phyloP scores from a whole-genome alignment of 2,888 invertebrate species.

The Hylaea fasciaria region DNA sequence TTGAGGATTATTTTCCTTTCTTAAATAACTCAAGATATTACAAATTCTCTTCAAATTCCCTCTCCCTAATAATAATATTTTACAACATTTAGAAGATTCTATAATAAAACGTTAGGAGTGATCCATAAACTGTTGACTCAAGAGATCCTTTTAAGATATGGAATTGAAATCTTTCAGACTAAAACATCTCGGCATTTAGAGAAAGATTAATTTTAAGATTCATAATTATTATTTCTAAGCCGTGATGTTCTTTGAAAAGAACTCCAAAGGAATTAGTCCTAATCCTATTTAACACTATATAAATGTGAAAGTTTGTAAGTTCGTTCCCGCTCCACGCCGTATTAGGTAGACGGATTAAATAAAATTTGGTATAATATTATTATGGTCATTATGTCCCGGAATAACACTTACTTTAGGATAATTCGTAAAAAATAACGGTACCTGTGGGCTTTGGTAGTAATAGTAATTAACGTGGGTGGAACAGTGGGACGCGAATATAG shows the following conservation, averaged over 20 bases:
- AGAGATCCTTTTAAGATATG: constrained; percentile 59
- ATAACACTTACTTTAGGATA: too few species aligned
- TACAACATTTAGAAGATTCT: not conserved
- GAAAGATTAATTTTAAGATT: constrained; percentile 41
- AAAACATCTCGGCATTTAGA: constrained; percentile 21
- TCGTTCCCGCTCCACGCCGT: too few species aligned
- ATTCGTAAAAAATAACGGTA: too few species aligned
- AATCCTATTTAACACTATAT: not conserved
- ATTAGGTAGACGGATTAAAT: too few species aligned
- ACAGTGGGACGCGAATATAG: too few species aligned
- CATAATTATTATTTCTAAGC: not conserved
- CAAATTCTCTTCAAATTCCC: not conserved
- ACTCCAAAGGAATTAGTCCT: not conserved
- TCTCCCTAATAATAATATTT: not conserved
- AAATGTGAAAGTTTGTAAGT: not conserved
- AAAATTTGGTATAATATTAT: too few species aligned
- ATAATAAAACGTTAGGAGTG: constrained; percentile 42
- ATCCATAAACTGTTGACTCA: constrained; percentile 52
- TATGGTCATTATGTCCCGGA: too few species aligned
- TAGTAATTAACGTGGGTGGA: too few species aligned
- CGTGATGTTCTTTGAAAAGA: not conserved
- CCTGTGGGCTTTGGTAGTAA: too few species aligned
- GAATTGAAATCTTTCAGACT: constrained; percentile 47
- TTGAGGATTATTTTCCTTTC: too few species aligned
- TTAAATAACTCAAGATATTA: too few species aligned